phyloP scores from a whole-genome alignment of 2,888 invertebrate genomes.

The Myopa tessellatipennis region DNA sequence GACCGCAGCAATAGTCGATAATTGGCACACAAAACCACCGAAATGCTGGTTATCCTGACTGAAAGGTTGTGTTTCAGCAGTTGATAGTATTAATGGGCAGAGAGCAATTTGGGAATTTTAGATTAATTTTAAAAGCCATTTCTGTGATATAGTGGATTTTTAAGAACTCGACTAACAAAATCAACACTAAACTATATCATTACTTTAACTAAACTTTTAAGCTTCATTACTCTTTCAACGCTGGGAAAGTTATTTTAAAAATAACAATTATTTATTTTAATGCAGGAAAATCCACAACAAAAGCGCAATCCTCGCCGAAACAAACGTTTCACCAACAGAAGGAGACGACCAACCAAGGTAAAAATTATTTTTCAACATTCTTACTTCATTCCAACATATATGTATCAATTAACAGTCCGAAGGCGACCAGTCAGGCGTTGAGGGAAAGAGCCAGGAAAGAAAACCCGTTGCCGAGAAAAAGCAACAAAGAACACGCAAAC shows the following conservation, averaged over 20 bases:
- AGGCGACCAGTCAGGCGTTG: slow-evolving; percentile 64
- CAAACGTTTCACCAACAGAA: slow-evolving; percentile 60
- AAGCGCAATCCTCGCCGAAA: slow-evolving; percentile 59
- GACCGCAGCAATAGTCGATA: no score
- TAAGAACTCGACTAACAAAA: no score
- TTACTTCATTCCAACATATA: neutral
- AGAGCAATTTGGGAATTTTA: no score
- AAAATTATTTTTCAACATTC: neutral
- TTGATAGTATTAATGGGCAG: no score
- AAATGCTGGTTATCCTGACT: no score
- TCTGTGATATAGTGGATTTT: no score
- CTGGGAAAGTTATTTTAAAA: neutral
- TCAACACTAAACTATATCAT: no score
- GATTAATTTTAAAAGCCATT: no score
- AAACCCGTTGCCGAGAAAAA: slow-evolving; percentile 55
- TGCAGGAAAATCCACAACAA: slow-evolving; percentile 47
- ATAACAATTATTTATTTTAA: neutral
- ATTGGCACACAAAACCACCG: no score
- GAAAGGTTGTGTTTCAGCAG: no score
- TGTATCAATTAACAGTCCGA: slow-evolving; percentile 56
- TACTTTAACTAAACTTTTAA: no score
- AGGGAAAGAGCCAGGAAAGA: slow-evolving; percentile 63
- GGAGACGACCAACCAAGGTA: slow-evolving; percentile 64
- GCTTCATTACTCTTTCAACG: no score
- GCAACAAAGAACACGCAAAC: slow-evolving; percentile 52